Evolutionary conservation across 2,888 invertebrate species (phyloP), one percentile per base, ranked within the genome.

Genomic region (Tipula lateralis): DNA sequence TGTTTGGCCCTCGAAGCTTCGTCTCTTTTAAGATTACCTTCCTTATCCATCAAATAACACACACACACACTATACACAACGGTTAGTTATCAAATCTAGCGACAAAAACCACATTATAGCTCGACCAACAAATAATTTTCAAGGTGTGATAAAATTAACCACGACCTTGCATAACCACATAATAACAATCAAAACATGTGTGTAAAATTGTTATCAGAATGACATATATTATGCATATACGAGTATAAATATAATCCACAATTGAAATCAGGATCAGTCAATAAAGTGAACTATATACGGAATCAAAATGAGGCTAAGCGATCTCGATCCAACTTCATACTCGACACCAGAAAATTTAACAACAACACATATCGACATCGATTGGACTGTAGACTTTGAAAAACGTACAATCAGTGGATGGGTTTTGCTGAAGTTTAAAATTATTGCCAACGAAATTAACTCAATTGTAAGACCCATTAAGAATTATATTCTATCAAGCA

Each of bases 291-390:
- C 16, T 50, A 50, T 50, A 16, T 4, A 50, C 2, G 16, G 4
- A 80, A 81, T 2, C 29, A 81, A 29, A 6, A 83, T 83, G 83
- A 91, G 91, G 86, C 90, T 96, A 87, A 95, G 96, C 90, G 93
- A 93, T 84, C 90, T 92, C 85, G 97, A 97, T 92, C 96, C 96
- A 0, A 95, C 94, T 88, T 96, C 96, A 0, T 96, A 93, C 90
- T 94, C 96, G 1, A 92, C 94, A 87, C 96, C 96, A 87, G 95
- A 95, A 88, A 89, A 92, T 86, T 93, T 93, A 30, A 89, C 92
- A 36, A 92, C 96, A 16, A 93, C 91, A 84, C 92, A 94, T 87
- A 92, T 94, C 84, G 91, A 92, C 84, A 88, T 97, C 39, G 90
- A 92, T 84, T 92, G 95, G 88, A 92, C 92, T 87, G 93, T 95